These are phyloP conservation scores for Leucosticte australis DNA, from an alignment of 2,113 vertebrate species.

Conservation along the genomic window DNA sequence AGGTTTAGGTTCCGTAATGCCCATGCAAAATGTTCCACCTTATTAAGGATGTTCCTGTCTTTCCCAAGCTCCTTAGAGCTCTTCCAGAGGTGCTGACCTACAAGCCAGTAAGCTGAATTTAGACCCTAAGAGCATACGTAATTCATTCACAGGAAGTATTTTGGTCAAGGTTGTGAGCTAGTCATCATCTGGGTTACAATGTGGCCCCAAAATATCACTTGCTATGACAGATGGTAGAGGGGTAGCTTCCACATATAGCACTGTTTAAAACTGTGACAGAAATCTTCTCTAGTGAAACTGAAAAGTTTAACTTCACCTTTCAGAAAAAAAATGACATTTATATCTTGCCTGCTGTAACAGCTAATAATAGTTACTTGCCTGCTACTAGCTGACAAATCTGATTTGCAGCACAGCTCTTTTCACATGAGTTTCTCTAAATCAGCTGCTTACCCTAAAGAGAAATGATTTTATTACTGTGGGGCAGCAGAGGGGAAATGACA, in stretches of 20 bases:
- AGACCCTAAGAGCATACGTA: background rate
- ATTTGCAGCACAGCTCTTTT: conserved; percentile 38
- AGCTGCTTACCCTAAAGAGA: background rate
- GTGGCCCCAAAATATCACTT: conserved; percentile 46
- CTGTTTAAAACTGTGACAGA: background rate
- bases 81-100: background rate
- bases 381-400: conserved; percentile 7
- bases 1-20: background rate
- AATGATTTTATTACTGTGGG: background rate
- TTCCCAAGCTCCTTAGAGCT: background rate
- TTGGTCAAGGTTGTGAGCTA: conserved; percentile 11
- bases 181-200: conserved; percentile 10
- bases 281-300: conserved; percentile 2
- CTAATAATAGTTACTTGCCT: conserved; percentile 59
- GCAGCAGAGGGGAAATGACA: background rate
- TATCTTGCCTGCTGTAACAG: conserved; percentile 31
- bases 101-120: background rate
- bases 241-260: conserved; percentile 8
- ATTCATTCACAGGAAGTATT: conserved; percentile 23
- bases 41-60: background rate
- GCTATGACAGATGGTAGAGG: background rate
- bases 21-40: background rate
- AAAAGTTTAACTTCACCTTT: conserved; percentile 51
- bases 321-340: conserved; percentile 25
- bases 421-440: conserved; percentile 4